Evolutionary conservation across 92 coral and sea anemone species (phyloP), one percentile per base, ranked within the genome.

Genomic region (Zoanthus sansibaricus): DNA sequence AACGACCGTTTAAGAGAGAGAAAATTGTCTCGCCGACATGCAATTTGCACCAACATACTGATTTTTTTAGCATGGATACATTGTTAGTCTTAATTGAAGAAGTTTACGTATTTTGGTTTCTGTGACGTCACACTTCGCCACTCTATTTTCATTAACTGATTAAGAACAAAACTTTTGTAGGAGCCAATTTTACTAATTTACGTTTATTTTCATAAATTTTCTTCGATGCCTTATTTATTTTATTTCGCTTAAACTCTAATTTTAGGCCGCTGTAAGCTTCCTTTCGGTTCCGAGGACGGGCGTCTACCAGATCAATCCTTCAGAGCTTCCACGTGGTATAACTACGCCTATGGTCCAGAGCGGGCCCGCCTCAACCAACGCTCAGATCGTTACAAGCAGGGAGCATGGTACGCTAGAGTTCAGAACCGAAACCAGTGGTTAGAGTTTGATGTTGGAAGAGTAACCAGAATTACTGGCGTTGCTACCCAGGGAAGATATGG

Each of bases 401-500:
- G 98, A 44, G 98, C 91, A 3, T 94, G 98, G 98, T 88, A 89
- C 71, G 89, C 98, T 20, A 83, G 44, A 62, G 5, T 75, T 66
- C 80, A 90, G 25, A 88, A 92, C 68, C 46, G 49, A 5, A 69
- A 87, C 10, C 94, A 94, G 47, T 94, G 98, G 98, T 75, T 94
- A 9, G 88, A 87, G 72, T 76, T 92, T 55, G 95, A 90, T 62
- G 89, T 94, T 73, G 80, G 87, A 6, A 93, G 94, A 11, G 82
- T 83, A 69, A 94, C 98, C 71, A 92, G 88, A 71, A 72, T 94
- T 71, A 94, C 93, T 62, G 95, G 95, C 47, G 90, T 94, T 58
- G 98, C 92, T 46, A 92, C 98, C 6, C 95, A 94, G 90, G 98
- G 98, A n/a, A 92, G 98, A 1, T 87, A 90, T 48, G 92, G 79